These are phyloP conservation scores for Cossypha dichroa DNA, from an alignment of 2,797 vertebrate species.

Conservation along the genomic window DNA sequence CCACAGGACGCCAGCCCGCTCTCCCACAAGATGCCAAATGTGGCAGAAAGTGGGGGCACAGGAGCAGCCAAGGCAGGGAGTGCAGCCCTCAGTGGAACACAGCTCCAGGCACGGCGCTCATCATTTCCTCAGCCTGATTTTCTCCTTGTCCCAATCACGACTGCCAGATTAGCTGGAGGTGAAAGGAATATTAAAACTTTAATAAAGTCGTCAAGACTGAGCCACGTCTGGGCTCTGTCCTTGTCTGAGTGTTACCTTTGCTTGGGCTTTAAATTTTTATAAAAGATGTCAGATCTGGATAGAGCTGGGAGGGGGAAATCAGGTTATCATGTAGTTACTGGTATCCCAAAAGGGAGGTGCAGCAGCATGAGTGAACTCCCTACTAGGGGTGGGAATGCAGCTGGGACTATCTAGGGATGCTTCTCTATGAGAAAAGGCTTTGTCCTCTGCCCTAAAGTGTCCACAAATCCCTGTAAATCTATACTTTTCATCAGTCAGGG, in stretches of 20 bases:
- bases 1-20: not conserved
- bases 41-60: not conserved
- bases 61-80: not conserved
- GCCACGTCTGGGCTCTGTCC: not conserved
- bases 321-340: rapidly evolving
- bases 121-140: not conserved
- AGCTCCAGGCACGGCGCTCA: rapidly evolving
- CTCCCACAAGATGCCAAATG: not conserved
- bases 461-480: not conserved
- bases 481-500: rapidly evolving
- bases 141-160: not conserved
- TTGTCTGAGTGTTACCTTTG: not conserved
- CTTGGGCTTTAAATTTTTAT: not conserved
- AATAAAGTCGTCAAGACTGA: not conserved
- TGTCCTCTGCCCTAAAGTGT: rapidly evolving
- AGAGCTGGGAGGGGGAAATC: not conserved
- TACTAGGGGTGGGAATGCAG: rapidly evolving
- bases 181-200: conserved; percentile 46
- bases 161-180: conserved; percentile 13
- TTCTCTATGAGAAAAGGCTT: not conserved
- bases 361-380: rapidly evolving
- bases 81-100: rapidly evolving
- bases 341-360: not conserved
- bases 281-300: not conserved
- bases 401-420: not conserved